phyloP scores from a whole-genome alignment of 2,888 invertebrate genomes.

The Bugula neritina region DNA sequence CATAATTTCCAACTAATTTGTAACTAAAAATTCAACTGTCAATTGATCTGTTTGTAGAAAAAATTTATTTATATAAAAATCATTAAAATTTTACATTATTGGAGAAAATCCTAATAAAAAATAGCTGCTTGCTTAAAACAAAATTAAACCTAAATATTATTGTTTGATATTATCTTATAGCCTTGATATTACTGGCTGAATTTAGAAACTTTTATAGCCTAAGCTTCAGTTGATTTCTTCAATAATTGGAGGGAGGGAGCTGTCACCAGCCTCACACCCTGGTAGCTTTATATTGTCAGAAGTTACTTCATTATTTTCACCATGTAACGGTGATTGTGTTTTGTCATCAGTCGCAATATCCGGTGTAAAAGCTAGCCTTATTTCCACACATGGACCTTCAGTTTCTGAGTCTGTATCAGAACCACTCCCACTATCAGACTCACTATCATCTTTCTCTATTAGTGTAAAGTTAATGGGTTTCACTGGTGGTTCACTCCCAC shows the following conservation, averaged over 20 bases:
- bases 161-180: too few species aligned
- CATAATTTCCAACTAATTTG: too few species aligned
- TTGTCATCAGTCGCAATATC: conserved; percentile 1
- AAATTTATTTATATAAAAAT: too few species aligned
- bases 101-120: too few species aligned
- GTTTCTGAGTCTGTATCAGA: not conserved
- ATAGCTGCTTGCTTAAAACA: too few species aligned
- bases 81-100: too few species aligned
- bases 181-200: too few species aligned
- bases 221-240: too few species aligned
- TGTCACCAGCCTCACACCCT: not conserved
- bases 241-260: not conserved
- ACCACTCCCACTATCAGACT: not conserved
- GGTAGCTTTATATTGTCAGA: conserved; percentile 2
- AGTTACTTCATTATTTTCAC: not conserved
- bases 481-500: not conserved
- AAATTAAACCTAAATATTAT: too few species aligned
- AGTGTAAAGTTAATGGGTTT: not conserved
- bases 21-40: too few species aligned
- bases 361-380: conserved; percentile 3
- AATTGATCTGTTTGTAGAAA: too few species aligned
- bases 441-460: not conserved
- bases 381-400: conserved; percentile 8
- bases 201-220: too few species aligned
- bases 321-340: not conserved